Conservation (phyloP, 2,888 invertebrate species). For the Acronicta psi region DNA sequence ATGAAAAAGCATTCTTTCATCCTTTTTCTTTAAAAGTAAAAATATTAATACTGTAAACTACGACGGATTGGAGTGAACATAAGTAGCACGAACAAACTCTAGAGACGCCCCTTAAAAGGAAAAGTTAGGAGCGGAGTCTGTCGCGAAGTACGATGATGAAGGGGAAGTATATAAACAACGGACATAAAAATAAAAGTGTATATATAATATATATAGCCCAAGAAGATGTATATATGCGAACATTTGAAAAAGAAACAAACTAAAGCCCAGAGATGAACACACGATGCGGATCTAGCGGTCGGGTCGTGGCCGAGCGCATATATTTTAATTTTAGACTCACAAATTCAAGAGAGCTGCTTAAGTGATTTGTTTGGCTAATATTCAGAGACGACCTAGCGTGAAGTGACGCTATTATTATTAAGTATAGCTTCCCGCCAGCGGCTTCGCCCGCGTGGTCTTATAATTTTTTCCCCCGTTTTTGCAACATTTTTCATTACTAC, state of each 20-base stretch:
- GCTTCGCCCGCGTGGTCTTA: too few relatives aligned
- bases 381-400: too few relatives aligned
- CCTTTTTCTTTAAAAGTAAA: too few relatives aligned
- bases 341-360: neutral
- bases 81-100: conserved; percentile 3
- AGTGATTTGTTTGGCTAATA: too few relatives aligned
- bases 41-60: neutral
- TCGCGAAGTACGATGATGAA: conserved; percentile 8
- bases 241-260: conserved; percentile 34
- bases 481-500: too few relatives aligned
- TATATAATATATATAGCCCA: conserved; percentile 10
- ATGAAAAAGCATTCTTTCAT: too few relatives aligned
- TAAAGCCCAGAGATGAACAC: conserved; percentile 23
- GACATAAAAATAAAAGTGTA: conserved; percentile 9
- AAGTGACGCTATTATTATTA: too few relatives aligned
- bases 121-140: conserved; percentile 11
- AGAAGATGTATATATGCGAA: conserved; percentile 26
- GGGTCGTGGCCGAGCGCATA: neutral
- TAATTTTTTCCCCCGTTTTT: too few relatives aligned
- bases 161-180: conserved; percentile 10
- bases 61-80: neutral
- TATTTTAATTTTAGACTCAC: conserved; percentile 12
- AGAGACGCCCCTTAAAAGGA: neutral
- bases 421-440: too few relatives aligned
- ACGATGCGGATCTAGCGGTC: conserved; percentile 15